Evolutionary conservation across 2,888 invertebrate genomes (phyloP), one percentile per base, ranked within the genome.

Genomic region (Theretra japonica): DNA sequence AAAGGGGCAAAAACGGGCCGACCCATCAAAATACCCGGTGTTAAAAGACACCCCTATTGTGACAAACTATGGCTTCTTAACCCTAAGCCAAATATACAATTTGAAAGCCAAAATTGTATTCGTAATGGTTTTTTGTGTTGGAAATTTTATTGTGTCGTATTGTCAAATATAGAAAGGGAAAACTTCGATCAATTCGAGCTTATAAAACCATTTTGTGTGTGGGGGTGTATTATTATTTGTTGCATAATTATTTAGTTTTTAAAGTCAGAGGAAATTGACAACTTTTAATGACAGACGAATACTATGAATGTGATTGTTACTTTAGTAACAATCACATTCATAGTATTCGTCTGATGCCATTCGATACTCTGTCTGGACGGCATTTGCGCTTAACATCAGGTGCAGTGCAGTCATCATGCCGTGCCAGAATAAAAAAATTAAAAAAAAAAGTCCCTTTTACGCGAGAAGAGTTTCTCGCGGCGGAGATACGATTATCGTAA

Each of bases 31-130:
- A 90, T 86, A 83, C 86, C 87, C 83, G 85, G 89, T 89, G 92
- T 93, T 92, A 93, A 93, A 90, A 91, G 89, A 92, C 92, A 91
- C 88, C 93, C 91, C 87, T 83, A 86, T 91, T 90, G 89, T 90
- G 88, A 81, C 82, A 80, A 83, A 84, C 87, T 89, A 88, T 83
- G 92, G 92, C 92, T 94, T 93, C 92, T 92, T 92, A 93, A 90
- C 92, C 90, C 91, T 87, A 85, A 86, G 85, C 88, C 85, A 87
- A 91, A 92, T 85, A 86, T 82, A 86, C 89, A 88, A 91, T 90
- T 91, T 88, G 85, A 85, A 89, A 88, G 87, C 90, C 89, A 83
- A 90, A 90, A 91, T 91, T 90, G 88, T 89, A 89, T 90, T 88
- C 83, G 86, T 88, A 88, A 89, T 88, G 85, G 88, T 85, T 85